Percentiles rank a stretch among this genome's conserved stretches.
Conservation (phyloP, 2,113 vertebrate genomes). For the Callocephalon fimbriatum region DNA sequence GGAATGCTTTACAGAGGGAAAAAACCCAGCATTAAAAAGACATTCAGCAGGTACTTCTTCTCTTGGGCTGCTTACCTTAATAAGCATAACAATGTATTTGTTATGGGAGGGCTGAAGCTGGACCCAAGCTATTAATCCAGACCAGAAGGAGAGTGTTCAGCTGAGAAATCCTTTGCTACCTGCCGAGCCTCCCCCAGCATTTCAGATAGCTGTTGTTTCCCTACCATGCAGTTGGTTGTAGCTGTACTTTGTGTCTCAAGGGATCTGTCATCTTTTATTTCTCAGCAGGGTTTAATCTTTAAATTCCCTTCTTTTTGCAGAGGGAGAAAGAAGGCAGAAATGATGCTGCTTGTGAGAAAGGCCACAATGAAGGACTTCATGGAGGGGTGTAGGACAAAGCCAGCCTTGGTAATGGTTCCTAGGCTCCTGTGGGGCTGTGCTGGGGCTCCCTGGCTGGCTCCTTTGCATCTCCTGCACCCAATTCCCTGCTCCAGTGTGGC, state of each 20-base stretch:
- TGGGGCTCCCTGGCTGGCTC: not conserved
- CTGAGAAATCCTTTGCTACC: conserved; percentile 19
- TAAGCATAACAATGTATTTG: not conserved
- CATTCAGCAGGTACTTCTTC: not conserved
- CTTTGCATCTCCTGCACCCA: not conserved
- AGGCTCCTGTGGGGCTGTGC: not conserved
- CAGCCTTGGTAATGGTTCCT: not conserved
- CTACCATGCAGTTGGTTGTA: not conserved
- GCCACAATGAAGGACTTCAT: not conserved
- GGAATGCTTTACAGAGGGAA: not conserved
- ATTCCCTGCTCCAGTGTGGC: not conserved
- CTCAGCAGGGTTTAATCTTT: not conserved
- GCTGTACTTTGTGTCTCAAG: not conserved
- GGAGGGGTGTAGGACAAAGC: not conserved
- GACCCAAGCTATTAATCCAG: conserved; percentile 27
- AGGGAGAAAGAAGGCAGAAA: not conserved
- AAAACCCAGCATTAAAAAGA: not conserved
- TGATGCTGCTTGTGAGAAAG: not conserved
- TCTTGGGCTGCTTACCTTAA: not conserved
- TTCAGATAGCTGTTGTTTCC: conserved; percentile 3
- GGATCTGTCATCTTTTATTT: not conserved
- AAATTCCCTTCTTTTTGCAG: conserved; percentile 1
- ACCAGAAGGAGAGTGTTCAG: not conserved
- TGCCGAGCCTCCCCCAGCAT: not conserved
- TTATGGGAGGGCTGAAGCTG: not conserved